Percentiles rank a stretch among this genome's conserved stretches.
phyloP scores from a whole-genome alignment of 2,888 invertebrate species.

The Callinectes sapidus region DNA sequence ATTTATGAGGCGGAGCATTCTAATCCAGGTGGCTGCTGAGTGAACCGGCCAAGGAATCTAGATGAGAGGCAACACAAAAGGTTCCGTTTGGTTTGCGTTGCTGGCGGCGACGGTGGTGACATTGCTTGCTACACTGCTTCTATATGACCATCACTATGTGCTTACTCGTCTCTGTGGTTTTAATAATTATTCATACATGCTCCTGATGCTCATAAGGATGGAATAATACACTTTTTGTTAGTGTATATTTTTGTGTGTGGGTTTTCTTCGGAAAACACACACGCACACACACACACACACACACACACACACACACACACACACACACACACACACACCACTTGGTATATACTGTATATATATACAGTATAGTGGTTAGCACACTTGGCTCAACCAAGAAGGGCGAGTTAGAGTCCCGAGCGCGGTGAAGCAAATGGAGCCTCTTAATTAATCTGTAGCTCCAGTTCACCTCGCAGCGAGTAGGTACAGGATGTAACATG shows the following conservation, averaged over 20 bases:
- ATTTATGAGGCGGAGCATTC: background rate
- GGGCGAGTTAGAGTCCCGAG: no score
- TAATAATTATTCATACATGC: background rate
- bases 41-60: background rate
- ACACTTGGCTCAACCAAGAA: no score
- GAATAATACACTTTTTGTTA: background rate
- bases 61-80: background rate
- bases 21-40: background rate
- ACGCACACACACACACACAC: background rate
- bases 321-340: no score
- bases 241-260: background rate
- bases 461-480: no score
- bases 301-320: no score
- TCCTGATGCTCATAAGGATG: background rate
- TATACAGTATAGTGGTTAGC: no score
- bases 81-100: background rate
- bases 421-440: no score
- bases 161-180: background rate
- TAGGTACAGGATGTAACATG: no score
- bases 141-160: background rate
- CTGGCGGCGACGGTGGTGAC: background rate
- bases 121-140: background rate
- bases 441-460: no score
- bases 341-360: no score
- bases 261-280: background rate